phyloP scores from a whole-genome alignment of 2,797 vertebrate species.

The Gymnoscopelus microlampas region DNA sequence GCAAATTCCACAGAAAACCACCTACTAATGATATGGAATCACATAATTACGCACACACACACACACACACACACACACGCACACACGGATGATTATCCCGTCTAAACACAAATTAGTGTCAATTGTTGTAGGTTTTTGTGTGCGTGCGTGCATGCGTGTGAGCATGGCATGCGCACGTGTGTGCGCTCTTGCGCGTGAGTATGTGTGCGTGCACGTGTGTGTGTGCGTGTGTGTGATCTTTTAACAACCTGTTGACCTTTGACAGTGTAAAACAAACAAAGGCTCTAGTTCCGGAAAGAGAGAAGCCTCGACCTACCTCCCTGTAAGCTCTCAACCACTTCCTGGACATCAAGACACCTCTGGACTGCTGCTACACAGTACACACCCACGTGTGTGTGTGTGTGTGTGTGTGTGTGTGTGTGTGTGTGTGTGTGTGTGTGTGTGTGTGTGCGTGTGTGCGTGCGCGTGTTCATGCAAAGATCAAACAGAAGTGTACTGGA shows the following conservation, averaged over 20 bases:
- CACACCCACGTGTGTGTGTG: neutral
- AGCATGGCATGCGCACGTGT: too few species aligned
- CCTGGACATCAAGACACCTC: too few species aligned
- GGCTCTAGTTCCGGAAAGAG: neutral
- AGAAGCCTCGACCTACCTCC: neutral
- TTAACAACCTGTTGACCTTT: constrained; percentile 16
- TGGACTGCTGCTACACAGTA: too few species aligned
- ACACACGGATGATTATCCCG: too few species aligned
- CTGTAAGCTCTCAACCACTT: too few species aligned
- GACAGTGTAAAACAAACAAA: constrained; percentile 19
- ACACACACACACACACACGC: neutral
- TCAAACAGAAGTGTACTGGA: too few species aligned
- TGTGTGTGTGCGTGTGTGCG: too few species aligned
- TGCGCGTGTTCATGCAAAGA: neutral
- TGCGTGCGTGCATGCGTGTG: too few species aligned
- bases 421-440: too few species aligned
- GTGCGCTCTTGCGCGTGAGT: neutral
- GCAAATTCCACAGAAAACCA: constrained; percentile 22
- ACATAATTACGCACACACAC: constrained; percentile 18
- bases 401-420: neutral
- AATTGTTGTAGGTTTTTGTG: too few species aligned
- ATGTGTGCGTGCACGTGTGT: neutral
- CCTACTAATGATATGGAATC: constrained; percentile 14
- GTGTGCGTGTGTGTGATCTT: neutral
- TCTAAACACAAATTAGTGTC: too few species aligned